Conservation (phyloP, 2,797 vertebrate genomes). For the Nasua narica region DNA sequence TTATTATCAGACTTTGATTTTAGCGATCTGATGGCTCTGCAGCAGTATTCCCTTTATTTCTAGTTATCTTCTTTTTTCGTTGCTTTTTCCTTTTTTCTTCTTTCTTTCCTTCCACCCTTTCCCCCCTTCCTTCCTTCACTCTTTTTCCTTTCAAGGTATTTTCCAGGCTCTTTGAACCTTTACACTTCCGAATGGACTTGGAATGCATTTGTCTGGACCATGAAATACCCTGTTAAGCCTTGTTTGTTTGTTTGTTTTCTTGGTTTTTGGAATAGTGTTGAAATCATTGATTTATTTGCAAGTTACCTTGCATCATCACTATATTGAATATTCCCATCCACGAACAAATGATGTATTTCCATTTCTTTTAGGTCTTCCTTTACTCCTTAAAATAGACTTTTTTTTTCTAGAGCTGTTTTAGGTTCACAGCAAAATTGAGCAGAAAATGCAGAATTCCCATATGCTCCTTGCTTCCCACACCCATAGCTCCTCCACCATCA, state of each 20-base stretch:
- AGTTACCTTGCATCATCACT: neutral
- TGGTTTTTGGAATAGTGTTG: neutral
- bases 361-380: neutral
- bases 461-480: accelerated
- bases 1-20: neutral
- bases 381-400: neutral
- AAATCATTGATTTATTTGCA: neutral
- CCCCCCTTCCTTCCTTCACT: neutral
- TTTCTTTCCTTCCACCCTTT: neutral
- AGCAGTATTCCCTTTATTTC: neutral
- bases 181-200: neutral
- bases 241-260: neutral
- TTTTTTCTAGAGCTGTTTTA: neutral
- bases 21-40: neutral
- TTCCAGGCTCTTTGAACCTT: neutral
- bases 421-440: neutral
- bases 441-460: neutral
- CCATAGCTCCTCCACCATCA: neutral
- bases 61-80: neutral
- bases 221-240: neutral
- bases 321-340: neutral
- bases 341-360: neutral
- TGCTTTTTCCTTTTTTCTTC: neutral
- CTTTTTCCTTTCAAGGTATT: neutral
- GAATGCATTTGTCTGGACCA: neutral